phyloP scores from a whole-genome alignment of 2,888 invertebrate species.

The Cecidostiba fungosa region DNA sequence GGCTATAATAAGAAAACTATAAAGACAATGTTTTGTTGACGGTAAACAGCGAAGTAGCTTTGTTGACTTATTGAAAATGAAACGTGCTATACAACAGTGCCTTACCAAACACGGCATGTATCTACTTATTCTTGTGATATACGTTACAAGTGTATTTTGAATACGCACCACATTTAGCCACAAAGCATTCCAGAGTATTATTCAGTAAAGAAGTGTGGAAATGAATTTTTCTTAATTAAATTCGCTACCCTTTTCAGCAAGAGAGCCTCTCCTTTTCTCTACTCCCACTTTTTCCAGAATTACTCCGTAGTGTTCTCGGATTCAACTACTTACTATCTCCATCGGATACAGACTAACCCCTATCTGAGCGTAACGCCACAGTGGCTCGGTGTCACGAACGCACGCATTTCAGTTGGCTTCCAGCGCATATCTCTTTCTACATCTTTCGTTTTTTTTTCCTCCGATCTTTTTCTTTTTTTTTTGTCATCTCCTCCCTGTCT shows the following conservation, averaged over 20 bases:
- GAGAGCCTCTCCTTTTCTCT: neutral
- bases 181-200: too few relatives aligned
- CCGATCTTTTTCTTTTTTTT: neutral
- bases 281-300: neutral
- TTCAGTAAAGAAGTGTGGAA: neutral
- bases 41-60: too few relatives aligned
- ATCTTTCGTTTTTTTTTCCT: neutral
- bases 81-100: neutral
- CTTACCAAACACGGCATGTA: too few relatives aligned
- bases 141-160: too few relatives aligned
- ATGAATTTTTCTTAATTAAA: constrained; percentile 7
- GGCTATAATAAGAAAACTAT: too few relatives aligned
- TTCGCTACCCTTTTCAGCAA: neutral
- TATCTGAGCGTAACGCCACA: neutral
- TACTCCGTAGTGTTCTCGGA: neutral
- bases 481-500: neutral
- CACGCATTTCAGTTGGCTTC: neutral
- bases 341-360: neutral
- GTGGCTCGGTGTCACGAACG: neutral
- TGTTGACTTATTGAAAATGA: neutral
- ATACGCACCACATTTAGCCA: too few relatives aligned
- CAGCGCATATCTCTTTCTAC: neutral
- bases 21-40: too few relatives aligned
- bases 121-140: too few relatives aligned
- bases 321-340: neutral